Evolutionary conservation across 2,797 vertebrate genomes (phyloP).

Genomic region (Pteropus rufus): DNA sequence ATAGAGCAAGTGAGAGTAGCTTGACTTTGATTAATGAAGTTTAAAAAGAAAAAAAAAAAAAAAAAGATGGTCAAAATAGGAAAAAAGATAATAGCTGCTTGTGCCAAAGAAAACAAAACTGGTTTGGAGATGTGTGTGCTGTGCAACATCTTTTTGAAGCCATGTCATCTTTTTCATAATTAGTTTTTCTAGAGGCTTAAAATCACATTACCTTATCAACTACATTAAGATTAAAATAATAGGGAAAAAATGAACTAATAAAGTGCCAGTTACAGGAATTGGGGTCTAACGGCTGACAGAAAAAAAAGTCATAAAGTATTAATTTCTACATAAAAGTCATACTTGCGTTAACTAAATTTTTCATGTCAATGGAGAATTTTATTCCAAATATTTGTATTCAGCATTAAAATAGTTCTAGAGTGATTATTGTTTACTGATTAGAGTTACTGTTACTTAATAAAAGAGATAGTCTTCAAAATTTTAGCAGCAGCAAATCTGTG

Average conservation of each 20-base stretch:
- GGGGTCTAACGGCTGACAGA: neutral
- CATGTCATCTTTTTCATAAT: neutral
- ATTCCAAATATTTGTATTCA: neutral
- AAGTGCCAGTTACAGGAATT: neutral
- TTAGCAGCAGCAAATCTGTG: neutral
- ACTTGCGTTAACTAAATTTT: neutral
- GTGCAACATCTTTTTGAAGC: neutral
- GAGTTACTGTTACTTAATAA: neutral
- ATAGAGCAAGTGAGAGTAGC: neutral
- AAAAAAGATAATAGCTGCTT: neutral
- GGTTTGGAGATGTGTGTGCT: neutral
- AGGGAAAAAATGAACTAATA: neutral
- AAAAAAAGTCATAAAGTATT: neutral
- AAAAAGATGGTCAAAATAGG: neutral
- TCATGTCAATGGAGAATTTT: neutral
- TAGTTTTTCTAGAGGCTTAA: slow-evolving; percentile 1
- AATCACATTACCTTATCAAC: neutral
- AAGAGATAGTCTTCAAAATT: neutral
- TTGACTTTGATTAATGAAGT: neutral
- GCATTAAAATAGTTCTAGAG: neutral
- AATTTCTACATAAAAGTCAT: neutral
- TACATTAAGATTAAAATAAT: neutral
- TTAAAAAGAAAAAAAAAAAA: neutral
- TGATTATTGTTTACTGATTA: neutral
- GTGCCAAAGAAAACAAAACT: neutral